Evolutionary conservation across 1,140 invertebrate species (phyloP).

Genomic region (Acromyrmex heyeri): DNA sequence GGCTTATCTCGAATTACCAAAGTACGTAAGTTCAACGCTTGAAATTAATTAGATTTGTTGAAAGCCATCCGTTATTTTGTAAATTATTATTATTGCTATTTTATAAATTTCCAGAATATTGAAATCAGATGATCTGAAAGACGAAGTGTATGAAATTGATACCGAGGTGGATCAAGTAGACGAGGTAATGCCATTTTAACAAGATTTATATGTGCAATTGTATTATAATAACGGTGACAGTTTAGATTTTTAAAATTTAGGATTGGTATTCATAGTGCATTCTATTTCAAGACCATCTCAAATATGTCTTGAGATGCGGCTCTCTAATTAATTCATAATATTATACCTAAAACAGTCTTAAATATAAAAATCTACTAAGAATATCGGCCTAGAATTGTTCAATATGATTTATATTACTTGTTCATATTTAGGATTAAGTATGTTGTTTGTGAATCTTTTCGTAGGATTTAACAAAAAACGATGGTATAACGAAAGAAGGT

Average conservation of each 20-base stretch:
- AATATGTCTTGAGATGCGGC: no score
- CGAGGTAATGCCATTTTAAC: slow-evolving; percentile 87
- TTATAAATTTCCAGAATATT: slow-evolving; percentile 86
- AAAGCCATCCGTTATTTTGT: not conserved
- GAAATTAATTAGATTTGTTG: not conserved
- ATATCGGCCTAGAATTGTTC: not conserved
- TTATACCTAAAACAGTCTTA: no score
- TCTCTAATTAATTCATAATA: no score
- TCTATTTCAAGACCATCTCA: no score
- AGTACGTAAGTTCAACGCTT: slow-evolving; percentile 86
- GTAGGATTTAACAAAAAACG: slow-evolving; percentile 87
- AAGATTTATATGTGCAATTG: not conserved
- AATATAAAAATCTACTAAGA: no score
- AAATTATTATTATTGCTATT: slow-evolving; percentile 2
- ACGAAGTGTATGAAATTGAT: slow-evolving; percentile 95
- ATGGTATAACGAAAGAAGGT: slow-evolving; percentile 95
- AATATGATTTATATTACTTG: not conserved
- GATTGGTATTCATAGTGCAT: no score
- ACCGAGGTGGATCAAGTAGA: slow-evolving; percentile 94
- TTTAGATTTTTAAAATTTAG: not conserved
- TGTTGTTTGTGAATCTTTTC: slow-evolving; percentile 52
- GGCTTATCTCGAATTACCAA: slow-evolving; percentile 94
- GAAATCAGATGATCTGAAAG: slow-evolving; percentile 89
- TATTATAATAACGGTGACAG: not conserved
- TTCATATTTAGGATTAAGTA: slow-evolving; percentile 14